A percentile compares a stretch with the other conserved stretches of the same genome.
These are phyloP conservation scores for Petaurus breviceps DNA, from an alignment of 2,113 vertebrate genomes.

Conservation along the genomic window DNA sequence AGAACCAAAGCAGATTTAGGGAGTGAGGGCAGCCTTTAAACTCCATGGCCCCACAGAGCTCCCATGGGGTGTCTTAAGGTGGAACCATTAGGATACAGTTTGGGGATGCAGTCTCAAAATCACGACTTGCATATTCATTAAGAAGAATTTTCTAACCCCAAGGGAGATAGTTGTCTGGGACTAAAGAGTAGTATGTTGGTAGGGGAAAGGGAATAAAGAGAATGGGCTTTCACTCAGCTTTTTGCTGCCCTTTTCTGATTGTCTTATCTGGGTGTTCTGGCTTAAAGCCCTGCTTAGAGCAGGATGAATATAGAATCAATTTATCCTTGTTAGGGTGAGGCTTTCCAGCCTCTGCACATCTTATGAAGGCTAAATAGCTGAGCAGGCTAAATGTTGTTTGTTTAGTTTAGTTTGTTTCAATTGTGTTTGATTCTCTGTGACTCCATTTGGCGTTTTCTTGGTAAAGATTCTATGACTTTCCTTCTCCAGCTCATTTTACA, in stretches of 20 bases:
- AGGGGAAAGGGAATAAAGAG: not conserved
- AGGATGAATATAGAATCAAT: not conserved
- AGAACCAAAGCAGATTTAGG: not conserved
- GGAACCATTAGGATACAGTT: not conserved
- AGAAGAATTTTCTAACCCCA: not conserved
- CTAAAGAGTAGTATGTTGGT: not conserved
- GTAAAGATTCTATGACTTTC: not conserved
- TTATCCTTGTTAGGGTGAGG: not conserved
- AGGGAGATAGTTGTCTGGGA: not conserved
- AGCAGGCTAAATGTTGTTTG: not conserved
- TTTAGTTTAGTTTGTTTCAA: not conserved
- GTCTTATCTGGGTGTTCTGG: not conserved
- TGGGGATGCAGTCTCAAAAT: not conserved
- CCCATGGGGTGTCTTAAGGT: not conserved
- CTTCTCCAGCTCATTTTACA: not conserved
- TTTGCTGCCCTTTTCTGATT: not conserved
- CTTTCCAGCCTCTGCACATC: not conserved
- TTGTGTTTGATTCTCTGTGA: not conserved
- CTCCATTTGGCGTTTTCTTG: not conserved
- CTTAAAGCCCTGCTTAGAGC: not conserved
- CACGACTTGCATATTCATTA: not conserved
- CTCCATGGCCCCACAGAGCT: not conserved
- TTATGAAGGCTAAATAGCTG: too few relatives aligned
- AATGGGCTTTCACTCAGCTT: not conserved
- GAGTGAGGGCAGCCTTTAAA: not conserved